phyloP scores from a whole-genome alignment of 1,140 invertebrate genomes.

The Ruditapes philippinarum region DNA sequence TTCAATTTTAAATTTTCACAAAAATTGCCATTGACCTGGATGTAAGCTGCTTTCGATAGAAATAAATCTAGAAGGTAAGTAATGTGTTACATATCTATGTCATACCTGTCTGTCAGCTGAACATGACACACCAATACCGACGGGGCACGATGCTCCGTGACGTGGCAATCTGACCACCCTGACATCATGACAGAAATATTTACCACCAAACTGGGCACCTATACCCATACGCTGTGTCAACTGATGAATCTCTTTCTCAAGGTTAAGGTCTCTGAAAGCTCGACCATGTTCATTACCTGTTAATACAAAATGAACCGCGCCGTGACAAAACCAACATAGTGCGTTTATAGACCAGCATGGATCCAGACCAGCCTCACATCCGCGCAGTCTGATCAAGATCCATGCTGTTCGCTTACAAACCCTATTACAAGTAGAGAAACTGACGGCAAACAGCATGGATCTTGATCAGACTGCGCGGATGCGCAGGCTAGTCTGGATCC shows the following conservation, averaged over 20 bases:
- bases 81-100: too few relatives aligned
- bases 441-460: not conserved
- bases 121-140: conserved; percentile 86
- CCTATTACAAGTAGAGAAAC: too few relatives aligned
- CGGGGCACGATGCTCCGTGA: conserved; percentile 87
- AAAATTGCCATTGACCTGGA: too few relatives aligned
- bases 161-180: conserved; percentile 86
- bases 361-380: too few relatives aligned
- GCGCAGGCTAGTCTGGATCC: not conserved
- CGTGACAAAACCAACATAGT: too few relatives aligned
- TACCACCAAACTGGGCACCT: conserved; percentile 87
- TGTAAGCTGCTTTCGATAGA: too few relatives aligned
- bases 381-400: too few relatives aligned
- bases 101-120: conserved; percentile 87
- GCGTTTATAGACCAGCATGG: too few relatives aligned
- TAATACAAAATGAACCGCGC: not conserved
- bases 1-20: too few relatives aligned
- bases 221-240: conserved; percentile 85
- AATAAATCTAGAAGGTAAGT: too few relatives aligned
- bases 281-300: conserved; percentile 86
- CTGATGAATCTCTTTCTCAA: conserved; percentile 85
- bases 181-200: conserved; percentile 87
- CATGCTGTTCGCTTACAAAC: too few relatives aligned
- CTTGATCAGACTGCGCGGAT: not conserved
- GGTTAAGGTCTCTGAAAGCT: conserved; percentile 85